Percentiles rank a stretch among this genome's conserved stretches.
These are phyloP conservation scores for Rhorus exstirpatorius DNA, from an alignment of 2,888 invertebrate species.

Conservation along the genomic window DNA sequence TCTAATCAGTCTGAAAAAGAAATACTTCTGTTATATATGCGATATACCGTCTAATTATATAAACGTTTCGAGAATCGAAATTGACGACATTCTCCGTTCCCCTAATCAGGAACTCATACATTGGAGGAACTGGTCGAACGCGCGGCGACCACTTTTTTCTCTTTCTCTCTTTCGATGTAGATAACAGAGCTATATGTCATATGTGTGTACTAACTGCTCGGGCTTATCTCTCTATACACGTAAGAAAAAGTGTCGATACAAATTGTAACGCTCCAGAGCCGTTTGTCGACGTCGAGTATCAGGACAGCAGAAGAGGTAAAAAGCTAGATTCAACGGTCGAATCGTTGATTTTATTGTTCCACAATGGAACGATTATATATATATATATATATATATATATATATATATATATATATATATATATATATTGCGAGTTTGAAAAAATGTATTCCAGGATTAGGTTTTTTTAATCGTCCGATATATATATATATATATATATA, in stretches of 20 bases:
- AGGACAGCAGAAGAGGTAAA: constrained; percentile 60
- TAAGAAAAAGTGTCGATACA: constrained; percentile 38
- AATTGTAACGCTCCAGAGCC: constrained; percentile 71
- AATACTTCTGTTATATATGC: background rate
- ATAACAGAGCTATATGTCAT: constrained; percentile 34
- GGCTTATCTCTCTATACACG: constrained; percentile 36
- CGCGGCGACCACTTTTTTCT: constrained; percentile 36
- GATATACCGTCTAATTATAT: constrained; percentile 66
- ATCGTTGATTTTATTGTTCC: background rate
- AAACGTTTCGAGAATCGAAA: constrained; percentile 69
- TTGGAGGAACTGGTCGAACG: constrained; percentile 37
- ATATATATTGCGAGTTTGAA: too few species aligned
- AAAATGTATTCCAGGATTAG: too few species aligned
- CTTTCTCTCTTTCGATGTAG: constrained; percentile 20
- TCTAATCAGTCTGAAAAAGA: constrained; percentile 5
- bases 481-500: too few species aligned
- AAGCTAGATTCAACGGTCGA: background rate
- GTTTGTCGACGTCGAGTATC: constrained; percentile 69
- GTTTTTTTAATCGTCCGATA: background rate
- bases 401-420: too few species aligned
- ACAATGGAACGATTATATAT: background rate
- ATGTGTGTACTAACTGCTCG: too few species aligned
- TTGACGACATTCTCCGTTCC: constrained; percentile 72
- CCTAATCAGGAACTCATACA: constrained; percentile 65
- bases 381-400: constrained; percentile 3